These are phyloP conservation scores for Teleopsis dalmanni DNA, from an alignment of 1,140 invertebrate species.

Conservation along the genomic window DNA sequence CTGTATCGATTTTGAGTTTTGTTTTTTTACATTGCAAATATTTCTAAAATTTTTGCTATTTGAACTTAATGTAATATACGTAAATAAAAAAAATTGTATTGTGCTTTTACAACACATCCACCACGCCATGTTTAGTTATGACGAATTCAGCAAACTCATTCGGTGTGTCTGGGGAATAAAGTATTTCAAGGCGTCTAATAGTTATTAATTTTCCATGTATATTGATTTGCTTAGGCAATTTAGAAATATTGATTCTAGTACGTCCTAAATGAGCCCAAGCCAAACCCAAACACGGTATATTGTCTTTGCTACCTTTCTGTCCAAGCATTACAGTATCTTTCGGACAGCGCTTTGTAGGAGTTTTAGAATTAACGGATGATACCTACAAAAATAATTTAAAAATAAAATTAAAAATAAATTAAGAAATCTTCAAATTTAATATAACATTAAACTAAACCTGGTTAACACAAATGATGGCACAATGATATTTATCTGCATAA, in stretches of 20 bases:
- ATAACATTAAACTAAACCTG: conserved; percentile 50
- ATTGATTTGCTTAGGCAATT: conserved; percentile 30
- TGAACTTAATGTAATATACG: too few relatives aligned
- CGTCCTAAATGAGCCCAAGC: conserved; percentile 64
- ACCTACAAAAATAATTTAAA: too few relatives aligned
- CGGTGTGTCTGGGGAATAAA: conserved; percentile 45
- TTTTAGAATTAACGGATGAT: too few relatives aligned
- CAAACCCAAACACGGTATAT: conserved; percentile 54
- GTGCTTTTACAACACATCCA: conserved; percentile 14
- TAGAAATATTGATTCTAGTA: conserved; percentile 53
- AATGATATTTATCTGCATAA: conserved; percentile 49
- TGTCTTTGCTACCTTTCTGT: too few relatives aligned
- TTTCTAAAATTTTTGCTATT: too few relatives aligned
- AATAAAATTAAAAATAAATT: too few relatives aligned
- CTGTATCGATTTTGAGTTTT: too few relatives aligned
- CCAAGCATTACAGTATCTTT: too few relatives aligned
- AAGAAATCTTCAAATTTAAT: conserved; percentile 7
- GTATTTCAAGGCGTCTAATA: conserved; percentile 35
- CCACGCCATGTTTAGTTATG: conserved; percentile 29
- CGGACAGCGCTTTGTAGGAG: too few relatives aligned
- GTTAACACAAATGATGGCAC: conserved; percentile 63
- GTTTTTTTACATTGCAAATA: too few relatives aligned
- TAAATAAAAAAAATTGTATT: not conserved
- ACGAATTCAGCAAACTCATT: conserved; percentile 35
- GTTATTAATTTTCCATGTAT: conserved; percentile 13